These are phyloP conservation scores for Pilophorus perplexus DNA, from an alignment of 2,888 invertebrate genomes.

Conservation along the genomic window DNA sequence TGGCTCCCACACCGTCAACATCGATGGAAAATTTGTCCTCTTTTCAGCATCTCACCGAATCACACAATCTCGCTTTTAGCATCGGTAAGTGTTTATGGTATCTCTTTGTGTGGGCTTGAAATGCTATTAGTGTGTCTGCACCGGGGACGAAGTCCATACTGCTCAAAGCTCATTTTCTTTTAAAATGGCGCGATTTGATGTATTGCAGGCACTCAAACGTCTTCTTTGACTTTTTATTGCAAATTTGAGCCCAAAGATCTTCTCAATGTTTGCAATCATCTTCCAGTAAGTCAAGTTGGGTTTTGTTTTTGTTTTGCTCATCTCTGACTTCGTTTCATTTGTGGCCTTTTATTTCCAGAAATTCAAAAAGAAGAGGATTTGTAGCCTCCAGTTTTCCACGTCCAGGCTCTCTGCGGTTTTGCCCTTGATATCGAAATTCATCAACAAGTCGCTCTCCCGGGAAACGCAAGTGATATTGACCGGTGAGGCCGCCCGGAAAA, in stretches of 20 bases:
- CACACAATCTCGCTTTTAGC: slow-evolving; percentile 8
- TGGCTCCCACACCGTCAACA: background rate
- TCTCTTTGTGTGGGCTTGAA: background rate
- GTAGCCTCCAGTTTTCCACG: slow-evolving; percentile 1
- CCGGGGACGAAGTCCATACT: too few relatives aligned
- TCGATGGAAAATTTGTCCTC: slow-evolving; percentile 8
- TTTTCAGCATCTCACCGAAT: slow-evolving; percentile 12
- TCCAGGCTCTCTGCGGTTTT: background rate
- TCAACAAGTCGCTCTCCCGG: background rate
- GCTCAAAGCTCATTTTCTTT: too few relatives aligned
- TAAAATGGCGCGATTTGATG: background rate
- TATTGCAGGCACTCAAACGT: slow-evolving; percentile 11
- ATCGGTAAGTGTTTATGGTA: slow-evolving; percentile 4
- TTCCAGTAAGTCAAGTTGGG: slow-evolving; percentile 5
- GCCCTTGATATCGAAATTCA: background rate
- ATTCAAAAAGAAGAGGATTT: slow-evolving; percentile 15
- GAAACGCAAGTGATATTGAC: slow-evolving; percentile 14
- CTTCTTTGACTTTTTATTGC: slow-evolving; percentile 5
- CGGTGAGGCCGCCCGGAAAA: slow-evolving; percentile 3
- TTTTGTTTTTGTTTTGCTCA: too few relatives aligned
- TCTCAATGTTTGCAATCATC: slow-evolving; percentile 10
- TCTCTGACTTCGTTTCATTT: too few relatives aligned
- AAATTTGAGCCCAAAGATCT: slow-evolving; percentile 26
- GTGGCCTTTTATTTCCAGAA: background rate
- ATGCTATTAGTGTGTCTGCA: too few relatives aligned